These are phyloP conservation scores for Mellivora capensis DNA, from an alignment of 2,113 vertebrate species.

Conservation along the genomic window DNA sequence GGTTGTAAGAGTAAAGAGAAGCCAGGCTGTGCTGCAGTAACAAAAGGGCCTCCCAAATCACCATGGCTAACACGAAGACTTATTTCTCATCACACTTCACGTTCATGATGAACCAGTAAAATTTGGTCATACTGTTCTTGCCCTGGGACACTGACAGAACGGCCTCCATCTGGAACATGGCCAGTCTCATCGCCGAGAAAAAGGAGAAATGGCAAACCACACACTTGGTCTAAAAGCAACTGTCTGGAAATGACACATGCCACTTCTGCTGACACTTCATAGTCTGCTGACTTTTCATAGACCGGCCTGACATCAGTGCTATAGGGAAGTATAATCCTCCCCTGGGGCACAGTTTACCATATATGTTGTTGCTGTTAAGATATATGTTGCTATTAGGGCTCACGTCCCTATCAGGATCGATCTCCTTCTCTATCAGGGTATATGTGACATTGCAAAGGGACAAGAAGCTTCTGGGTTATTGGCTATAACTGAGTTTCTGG, in stretches of 20 bases:
- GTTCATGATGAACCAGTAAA: not conserved
- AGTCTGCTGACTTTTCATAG: not conserved
- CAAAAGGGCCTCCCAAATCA: not conserved
- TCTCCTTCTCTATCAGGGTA: not conserved
- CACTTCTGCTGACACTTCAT: constrained; percentile 33
- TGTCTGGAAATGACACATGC: not conserved
- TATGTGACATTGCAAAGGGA: not conserved
- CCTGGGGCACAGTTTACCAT: not conserved
- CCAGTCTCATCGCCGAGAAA: not conserved
- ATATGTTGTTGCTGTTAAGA: not conserved
- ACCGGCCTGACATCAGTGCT: not conserved
- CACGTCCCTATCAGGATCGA: not conserved
- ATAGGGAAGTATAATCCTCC: not conserved
- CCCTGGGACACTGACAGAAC: not conserved
- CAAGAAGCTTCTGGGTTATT: not conserved
- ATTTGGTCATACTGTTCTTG: not conserved
- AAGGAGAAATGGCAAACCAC: constrained; percentile 42
- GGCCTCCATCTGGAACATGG: not conserved
- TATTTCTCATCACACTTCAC: not conserved
- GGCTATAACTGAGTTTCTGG: not conserved
- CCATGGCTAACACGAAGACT: not conserved
- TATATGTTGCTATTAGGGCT: not conserved
- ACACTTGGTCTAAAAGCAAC: not conserved
- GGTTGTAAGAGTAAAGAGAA: not conserved
- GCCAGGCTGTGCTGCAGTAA: not conserved